Evolutionary conservation across 2,888 invertebrate species (phyloP).

Genomic region (Argyra leucocephala): DNA sequence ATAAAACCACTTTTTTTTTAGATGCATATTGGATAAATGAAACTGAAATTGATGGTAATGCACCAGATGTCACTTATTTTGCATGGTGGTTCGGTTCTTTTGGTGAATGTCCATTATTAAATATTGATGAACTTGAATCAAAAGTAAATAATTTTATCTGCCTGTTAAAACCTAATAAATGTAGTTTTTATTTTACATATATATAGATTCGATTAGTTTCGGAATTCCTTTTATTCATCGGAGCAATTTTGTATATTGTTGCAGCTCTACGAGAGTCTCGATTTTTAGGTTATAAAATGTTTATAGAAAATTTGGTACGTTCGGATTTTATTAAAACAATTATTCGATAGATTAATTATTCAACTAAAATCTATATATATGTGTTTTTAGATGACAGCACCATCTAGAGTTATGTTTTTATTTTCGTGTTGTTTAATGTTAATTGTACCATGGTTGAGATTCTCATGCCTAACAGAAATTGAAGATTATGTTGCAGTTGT

Average conservation of each 20-base stretch:
- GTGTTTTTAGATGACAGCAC: slow-evolving; percentile 66
- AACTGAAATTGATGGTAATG: slow-evolving; percentile 1
- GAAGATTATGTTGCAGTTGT: slow-evolving; percentile 88
- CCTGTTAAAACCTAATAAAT: neutral
- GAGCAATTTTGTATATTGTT: slow-evolving; percentile 73
- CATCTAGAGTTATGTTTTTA: slow-evolving; percentile 86
- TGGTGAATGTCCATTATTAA: slow-evolving; percentile 41
- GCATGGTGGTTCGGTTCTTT: slow-evolving; percentile 40
- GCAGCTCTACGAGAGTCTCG: slow-evolving; percentile 79
- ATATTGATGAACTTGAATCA: slow-evolving; percentile 36
- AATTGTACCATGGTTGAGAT: slow-evolving; percentile 70
- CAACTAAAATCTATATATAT: neutral
- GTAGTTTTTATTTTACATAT: neutral
- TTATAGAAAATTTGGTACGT: slow-evolving; percentile 85
- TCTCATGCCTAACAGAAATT: slow-evolving; percentile 73
- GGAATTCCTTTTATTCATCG: slow-evolving; percentile 70
- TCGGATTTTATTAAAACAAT: neutral
- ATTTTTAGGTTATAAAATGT: slow-evolving; percentile 87
- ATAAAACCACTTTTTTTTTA: neutral
- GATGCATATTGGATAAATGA: slow-evolving; percentile 14
- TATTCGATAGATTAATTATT: neutral
- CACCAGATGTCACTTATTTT: slow-evolving; percentile 12
- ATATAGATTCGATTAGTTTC: slow-evolving; percentile 59
- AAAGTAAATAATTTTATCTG: slow-evolving; percentile 29
- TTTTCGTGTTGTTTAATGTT: slow-evolving; percentile 85